Base-by-base conservation (phyloP, 2,797 vertebrate genomes). In the Syngnathus rostellatus region DNA sequence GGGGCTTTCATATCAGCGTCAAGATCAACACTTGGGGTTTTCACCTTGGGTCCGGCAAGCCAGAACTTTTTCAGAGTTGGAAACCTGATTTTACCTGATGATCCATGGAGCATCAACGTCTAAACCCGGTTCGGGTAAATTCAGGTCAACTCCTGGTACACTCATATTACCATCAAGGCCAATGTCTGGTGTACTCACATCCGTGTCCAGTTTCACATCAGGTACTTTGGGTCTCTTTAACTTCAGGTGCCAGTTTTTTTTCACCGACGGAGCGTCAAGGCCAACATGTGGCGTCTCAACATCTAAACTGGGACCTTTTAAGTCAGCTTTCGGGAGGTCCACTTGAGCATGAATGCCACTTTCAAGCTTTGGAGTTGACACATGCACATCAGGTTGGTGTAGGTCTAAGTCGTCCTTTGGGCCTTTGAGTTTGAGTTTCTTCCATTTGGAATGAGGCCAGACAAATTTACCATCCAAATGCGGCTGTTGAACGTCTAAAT, bases 231-330 rank as follows among this genome's bases (percentile, higher is more conserved):
- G 65, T 69, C 76, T 82, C 72, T 81, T 87, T 79, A 69, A 89
- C 50, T 90, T 91, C 1, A 77, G 51, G 69, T 83, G 77, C 80
- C 80, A 87, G 17, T 84, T 86, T 0, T 87, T 51, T 74, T 84
- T 89, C 17, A 73, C 80, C 45, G 87, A 83, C 19, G 76, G 69
- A 40, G 66, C 8, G 6, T 85, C 80, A 37, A 82, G 21, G 65
- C 85, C 76, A 67, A 80, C 3, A 65, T 81, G 65, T 70, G 83
- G 81, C 8, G 31, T 8, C 1, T 80, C 46, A 41, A 83, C 7
- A 64, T 88, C 68, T 50, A 86, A 23, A 41, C 67, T 43, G 0
- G 75, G 74, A 7, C 61, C 38, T 39, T 75, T 63, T 14, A 86
- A 37, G 14, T 86, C 76, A 65, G 74, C 77, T 46, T 72, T 75